Base-by-base conservation (phyloP, 2,888 invertebrate species). In the Uloborus plumipes region DNA sequence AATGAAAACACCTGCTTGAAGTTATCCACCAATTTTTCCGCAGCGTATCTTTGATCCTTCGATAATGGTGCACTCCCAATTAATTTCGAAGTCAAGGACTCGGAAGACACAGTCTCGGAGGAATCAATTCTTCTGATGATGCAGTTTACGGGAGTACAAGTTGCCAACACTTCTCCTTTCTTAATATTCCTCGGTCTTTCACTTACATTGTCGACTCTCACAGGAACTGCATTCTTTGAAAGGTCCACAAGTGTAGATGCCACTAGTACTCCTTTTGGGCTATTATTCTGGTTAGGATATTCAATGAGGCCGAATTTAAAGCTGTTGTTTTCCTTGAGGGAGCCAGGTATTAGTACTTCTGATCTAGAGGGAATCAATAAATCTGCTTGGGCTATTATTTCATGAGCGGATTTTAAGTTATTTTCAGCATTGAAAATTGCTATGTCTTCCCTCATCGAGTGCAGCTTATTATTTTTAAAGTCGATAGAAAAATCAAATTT, bases 361-460 rank as follows among this genome's bases (percentile, higher is more conserved):
- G 2, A 22, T 6, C 61, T 61, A 3, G 22, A 15, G 9, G 61
- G 61, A 18, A 61, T 18, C 26, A 1, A 13, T 22, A 26, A 22
- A 22, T 22, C 22, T 16, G 6, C 20, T 26, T 65, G 16, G 20
- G 22, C 65, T 2, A 9, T 65, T 65, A 65, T 50, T n/a, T 65
- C 49, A 11, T 49, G 9, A 47, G 7, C 20, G 4, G 65, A 14
- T 49, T 49, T 18, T 18, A 65, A 14, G 18, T 31, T 3, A 20
- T 49, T 18, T 65, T 20, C 20, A 0, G 13, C 50, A 6, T 16
- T 47, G 4, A 65, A 49, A n/a, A 49, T 49, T 1, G 50, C 50
- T 47, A 65, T 47, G 47, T 65, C 65, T 50, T 65, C 65, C 49
- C 49, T 18, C 11, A 14, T n/a, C 15, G 50, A 65, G 47, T 65